A percentile compares a stretch with the other conserved stretches of the same genome.
Conservation (phyloP, 2,888 invertebrate genomes). For the Emmelina monodactyla region DNA sequence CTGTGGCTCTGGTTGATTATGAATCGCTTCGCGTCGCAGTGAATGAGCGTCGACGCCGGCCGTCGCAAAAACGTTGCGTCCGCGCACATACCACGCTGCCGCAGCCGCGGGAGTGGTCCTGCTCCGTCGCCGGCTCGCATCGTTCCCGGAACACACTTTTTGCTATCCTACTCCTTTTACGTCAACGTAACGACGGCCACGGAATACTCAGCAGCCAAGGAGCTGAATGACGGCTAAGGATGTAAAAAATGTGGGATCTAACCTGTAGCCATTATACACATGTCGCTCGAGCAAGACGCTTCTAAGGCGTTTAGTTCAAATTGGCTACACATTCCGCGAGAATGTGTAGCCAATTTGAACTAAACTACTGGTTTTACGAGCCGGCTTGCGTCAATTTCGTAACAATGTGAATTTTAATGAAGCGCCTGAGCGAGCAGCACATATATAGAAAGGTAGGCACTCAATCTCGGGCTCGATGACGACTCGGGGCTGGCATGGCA, state of each 20-base stretch:
- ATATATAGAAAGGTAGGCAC: too few species aligned
- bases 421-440: background rate
- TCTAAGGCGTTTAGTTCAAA: constrained; percentile 29
- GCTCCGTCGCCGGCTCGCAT: constrained; percentile 10
- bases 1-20: background rate
- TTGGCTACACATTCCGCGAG: constrained; percentile 29
- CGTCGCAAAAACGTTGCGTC: background rate
- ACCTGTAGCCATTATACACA: too few species aligned
- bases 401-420: constrained; percentile 10
- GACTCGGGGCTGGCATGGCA: too few species aligned
- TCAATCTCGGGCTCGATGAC: too few species aligned
- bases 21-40: background rate
- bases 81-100: constrained; percentile 14
- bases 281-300: too few species aligned
- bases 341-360: too few species aligned
- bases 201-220: background rate
- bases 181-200: background rate
- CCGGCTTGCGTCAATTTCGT: constrained; percentile 19
- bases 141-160: constrained; percentile 1
- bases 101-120: constrained; percentile 8
- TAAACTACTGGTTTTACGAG: constrained; percentile 25
- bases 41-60: background rate
- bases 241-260: too few species aligned
- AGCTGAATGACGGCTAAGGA: background rate
- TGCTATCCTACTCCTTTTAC: background rate